phyloP scores from a whole-genome alignment of 35 echinoderm and acorn worm genomes.

The Eucidaris tribuloides region DNA sequence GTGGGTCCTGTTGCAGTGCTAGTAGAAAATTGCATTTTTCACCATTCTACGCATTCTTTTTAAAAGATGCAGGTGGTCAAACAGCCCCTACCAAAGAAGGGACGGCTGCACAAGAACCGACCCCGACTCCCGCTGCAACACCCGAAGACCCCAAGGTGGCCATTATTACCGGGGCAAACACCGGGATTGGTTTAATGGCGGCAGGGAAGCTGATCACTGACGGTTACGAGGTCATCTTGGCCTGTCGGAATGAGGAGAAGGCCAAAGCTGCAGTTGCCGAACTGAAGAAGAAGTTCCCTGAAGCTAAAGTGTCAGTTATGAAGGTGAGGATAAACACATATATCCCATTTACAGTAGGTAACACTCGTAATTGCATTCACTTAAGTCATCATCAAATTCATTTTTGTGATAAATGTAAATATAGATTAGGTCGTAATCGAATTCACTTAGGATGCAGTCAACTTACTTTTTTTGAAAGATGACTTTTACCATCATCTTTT shows the following conservation, averaged over 20 bases:
- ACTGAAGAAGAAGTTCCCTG: slow-evolving; percentile 19
- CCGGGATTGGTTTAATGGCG: slow-evolving; percentile 51
- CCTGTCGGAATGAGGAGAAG: slow-evolving; percentile 58
- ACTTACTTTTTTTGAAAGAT: too few relatives aligned
- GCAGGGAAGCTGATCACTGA: slow-evolving; percentile 35
- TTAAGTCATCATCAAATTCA: too few relatives aligned
- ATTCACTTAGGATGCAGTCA: too few relatives aligned
- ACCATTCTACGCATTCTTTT: not conserved
- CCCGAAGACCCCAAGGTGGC: not conserved
- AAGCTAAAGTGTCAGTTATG: slow-evolving; percentile 52
- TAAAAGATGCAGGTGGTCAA: not conserved
- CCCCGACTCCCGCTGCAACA: not conserved
- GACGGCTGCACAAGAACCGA: not conserved
- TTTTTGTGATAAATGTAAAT: too few relatives aligned
- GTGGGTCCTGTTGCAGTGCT: too few relatives aligned
- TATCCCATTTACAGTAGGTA: too few relatives aligned
- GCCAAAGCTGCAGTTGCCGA: slow-evolving; percentile 34
- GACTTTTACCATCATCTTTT: too few relatives aligned
- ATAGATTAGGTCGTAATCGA: too few relatives aligned
- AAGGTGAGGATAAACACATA: too few relatives aligned
- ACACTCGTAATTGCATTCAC: too few relatives aligned
- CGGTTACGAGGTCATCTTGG: slow-evolving; percentile 60
- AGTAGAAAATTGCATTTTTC: too few relatives aligned
- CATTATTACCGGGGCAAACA: slow-evolving; percentile 52
- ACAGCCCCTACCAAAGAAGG: not conserved